These are phyloP conservation scores for Caretta caretta DNA, from an alignment of 2,113 vertebrate species.

Conservation along the genomic window DNA sequence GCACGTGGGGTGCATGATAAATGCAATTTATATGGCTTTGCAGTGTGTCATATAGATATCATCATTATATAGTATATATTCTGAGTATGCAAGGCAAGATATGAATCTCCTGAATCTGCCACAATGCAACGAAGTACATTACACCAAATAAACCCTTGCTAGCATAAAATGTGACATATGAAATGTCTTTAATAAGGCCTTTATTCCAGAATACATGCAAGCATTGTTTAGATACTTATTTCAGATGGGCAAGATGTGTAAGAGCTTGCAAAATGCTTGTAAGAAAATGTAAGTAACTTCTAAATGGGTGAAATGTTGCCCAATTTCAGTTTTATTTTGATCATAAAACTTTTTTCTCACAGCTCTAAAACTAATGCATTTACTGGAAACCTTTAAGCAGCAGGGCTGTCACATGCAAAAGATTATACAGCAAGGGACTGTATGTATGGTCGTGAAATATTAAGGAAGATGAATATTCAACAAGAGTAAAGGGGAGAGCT, in stretches of 20 bases:
- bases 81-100: neutral
- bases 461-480: neutral
- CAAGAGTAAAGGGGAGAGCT: neutral
- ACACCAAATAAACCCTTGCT: constrained; percentile 2
- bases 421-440: accelerated
- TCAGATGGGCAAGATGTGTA: neutral
- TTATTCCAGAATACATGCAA: neutral
- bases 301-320: constrained; percentile 12
- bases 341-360: neutral
- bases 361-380: neutral
- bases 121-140: neutral
- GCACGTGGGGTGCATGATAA: neutral
- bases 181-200: neutral
- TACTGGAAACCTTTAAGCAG: neutral
- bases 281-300: neutral
- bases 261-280: neutral
- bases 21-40: neutral
- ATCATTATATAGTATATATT: neutral
- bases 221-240: neutral
- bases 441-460: neutral
- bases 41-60: neutral
- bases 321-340: neutral
- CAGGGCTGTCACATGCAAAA: neutral
- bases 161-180: neutral
- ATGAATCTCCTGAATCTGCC: neutral